Conservation (phyloP, 35 echinoderm and acorn worm species). For the Stichopus chloronotus region DNA sequence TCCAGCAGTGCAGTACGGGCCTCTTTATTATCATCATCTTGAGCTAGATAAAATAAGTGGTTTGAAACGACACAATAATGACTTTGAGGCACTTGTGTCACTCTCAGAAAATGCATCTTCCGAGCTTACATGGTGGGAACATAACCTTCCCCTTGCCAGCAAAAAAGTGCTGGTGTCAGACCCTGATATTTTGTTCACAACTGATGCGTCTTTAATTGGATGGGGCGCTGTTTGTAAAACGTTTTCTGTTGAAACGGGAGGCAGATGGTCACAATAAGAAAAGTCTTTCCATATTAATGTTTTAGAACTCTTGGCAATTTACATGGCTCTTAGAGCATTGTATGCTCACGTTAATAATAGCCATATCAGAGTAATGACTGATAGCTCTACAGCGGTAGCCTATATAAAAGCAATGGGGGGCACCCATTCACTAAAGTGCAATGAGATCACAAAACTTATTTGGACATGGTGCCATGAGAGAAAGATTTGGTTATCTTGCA, state of each 20-base stretch:
- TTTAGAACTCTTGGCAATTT: slow-evolving; percentile 26
- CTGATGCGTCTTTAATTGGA: slow-evolving; percentile 46
- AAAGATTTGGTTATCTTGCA: slow-evolving; percentile 6
- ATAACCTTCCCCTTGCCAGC: background rate
- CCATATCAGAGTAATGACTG: slow-evolving; percentile 34
- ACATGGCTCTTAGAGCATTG: background rate
- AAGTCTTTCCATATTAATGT: slow-evolving; percentile 6
- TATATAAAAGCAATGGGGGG: slow-evolving; percentile 47
- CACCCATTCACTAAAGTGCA: background rate
- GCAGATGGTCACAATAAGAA: background rate
- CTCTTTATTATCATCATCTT: background rate
- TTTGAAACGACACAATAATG: background rate
- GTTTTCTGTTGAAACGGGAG: background rate
- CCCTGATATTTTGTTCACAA: background rate
- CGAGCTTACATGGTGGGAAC: background rate
- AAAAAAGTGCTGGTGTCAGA: background rate
- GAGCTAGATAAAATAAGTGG: background rate
- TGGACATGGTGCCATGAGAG: background rate
- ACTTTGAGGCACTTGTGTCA: background rate
- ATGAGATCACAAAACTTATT: background rate
- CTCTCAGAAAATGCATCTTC: background rate
- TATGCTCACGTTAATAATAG: background rate
- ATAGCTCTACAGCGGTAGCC: slow-evolving; percentile 23
- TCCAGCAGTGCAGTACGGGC: background rate
- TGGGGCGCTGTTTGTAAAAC: slow-evolving; percentile 11